Conservation (phyloP, 2,888 invertebrate genomes). For the Lasioglossum figueresi region DNA sequence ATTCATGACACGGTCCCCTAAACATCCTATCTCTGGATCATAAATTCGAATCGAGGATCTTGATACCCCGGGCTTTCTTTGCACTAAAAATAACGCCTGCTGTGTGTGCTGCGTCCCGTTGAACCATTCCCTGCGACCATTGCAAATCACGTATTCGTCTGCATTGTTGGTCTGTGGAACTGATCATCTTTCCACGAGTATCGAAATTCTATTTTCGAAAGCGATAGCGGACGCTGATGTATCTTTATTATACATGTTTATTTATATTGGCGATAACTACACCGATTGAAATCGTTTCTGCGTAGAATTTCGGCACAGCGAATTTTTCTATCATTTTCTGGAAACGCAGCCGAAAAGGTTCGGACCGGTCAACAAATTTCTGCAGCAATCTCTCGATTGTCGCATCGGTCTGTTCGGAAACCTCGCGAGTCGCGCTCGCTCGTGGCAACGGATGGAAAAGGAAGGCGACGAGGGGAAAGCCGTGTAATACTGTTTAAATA, state of each 20-base stretch:
- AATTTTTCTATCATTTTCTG: background rate
- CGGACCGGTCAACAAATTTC: background rate
- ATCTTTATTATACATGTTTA: no score
- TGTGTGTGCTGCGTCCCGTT: background rate
- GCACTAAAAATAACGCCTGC: background rate
- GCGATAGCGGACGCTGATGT: no score
- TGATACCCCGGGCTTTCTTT: background rate
- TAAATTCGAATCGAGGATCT: conserved; percentile 12
- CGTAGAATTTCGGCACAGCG: background rate
- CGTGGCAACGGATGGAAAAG: background rate
- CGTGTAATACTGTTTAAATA: conserved; percentile 19
- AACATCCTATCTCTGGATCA: conserved; percentile 21
- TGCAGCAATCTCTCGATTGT: background rate
- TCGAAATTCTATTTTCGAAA: no score
- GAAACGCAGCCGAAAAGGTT: background rate
- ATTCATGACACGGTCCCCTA: conserved; percentile 50
- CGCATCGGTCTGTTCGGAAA: background rate
- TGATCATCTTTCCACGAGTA: no score
- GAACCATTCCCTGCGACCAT: background rate
- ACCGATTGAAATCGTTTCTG: no score
- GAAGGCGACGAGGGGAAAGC: background rate
- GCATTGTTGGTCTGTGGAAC: no score
- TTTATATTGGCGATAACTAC: no score
- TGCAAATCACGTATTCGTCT: background rate
- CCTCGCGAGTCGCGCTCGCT: background rate